A percentile compares a stretch with the other conserved stretches of the same genome.
Evolutionary conservation across 2,113 vertebrate species (phyloP).

Genomic region (Vidua chalybeata): DNA sequence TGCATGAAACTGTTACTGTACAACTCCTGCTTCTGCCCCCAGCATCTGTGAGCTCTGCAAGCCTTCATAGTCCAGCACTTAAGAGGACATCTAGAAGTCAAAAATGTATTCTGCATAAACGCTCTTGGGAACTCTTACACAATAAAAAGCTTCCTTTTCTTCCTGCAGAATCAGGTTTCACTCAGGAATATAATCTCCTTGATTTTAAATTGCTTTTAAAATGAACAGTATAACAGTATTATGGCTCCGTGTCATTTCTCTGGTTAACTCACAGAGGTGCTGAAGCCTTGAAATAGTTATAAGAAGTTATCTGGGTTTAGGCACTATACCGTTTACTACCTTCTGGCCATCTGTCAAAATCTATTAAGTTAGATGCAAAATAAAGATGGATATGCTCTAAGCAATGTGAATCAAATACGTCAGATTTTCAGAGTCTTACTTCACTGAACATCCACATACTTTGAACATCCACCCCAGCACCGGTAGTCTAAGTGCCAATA

Average conservation of each 20-base stretch:
- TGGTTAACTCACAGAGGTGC: background rate
- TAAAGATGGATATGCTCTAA: background rate
- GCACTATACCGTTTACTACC: background rate
- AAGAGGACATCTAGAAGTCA: background rate
- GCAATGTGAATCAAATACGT: background rate
- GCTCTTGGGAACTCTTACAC: background rate
- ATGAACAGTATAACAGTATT: background rate
- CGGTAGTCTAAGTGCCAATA: too few relatives aligned
- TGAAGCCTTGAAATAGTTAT: background rate
- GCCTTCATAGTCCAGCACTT: background rate
- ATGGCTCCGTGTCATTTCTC: rapidly evolving
- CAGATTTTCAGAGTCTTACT: background rate
- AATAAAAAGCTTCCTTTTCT: background rate
- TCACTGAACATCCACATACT: too few relatives aligned
- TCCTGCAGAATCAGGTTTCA: background rate
- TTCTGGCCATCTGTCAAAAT: background rate
- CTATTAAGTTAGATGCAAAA: background rate
- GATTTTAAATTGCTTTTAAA: background rate
- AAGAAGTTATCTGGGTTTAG: background rate
- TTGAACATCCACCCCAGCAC: too few relatives aligned
- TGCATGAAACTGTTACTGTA: background rate
- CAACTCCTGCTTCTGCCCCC: background rate
- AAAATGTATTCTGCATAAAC: background rate
- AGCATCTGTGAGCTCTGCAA: background rate
- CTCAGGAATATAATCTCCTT: background rate